phyloP scores from a whole-genome alignment of 2,113 vertebrate genomes.

The Heliornis fulica region DNA sequence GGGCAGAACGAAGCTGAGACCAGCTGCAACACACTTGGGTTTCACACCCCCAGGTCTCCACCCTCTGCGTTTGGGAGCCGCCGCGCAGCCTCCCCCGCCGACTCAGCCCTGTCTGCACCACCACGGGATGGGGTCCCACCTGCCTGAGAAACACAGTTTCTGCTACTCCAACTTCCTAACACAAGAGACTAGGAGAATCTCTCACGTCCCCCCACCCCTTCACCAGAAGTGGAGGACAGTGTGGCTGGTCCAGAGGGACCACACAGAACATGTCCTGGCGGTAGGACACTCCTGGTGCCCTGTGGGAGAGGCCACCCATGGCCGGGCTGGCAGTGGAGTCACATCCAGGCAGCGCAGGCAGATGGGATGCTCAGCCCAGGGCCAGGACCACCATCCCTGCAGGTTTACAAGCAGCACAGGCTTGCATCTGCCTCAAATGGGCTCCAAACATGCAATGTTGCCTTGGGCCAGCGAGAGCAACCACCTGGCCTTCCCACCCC shows the following conservation, averaged over 20 bases:
- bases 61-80: not conserved
- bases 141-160: not conserved
- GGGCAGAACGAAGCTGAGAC: not conserved
- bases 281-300: not conserved
- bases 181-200: not conserved
- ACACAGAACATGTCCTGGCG: not conserved
- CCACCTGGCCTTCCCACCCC: not conserved
- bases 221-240: fast-evolving
- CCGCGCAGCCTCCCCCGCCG: not conserved
- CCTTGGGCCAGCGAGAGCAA: not conserved
- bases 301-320: fast-evolving
- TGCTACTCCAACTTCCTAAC: not conserved
- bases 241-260: fast-evolving
- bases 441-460: not conserved
- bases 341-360: not conserved
- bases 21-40: not conserved
- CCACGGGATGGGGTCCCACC: not conserved
- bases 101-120: not conserved
- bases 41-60: fast-evolving
- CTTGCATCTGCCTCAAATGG: not conserved
- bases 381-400: not conserved
- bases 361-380: not conserved
- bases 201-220: fast-evolving
- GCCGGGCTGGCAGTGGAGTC: not conserved
- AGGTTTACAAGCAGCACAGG: not conserved